Base-by-base conservation (phyloP, 2,113 vertebrate genomes). In the Callospermophilus lateralis region DNA sequence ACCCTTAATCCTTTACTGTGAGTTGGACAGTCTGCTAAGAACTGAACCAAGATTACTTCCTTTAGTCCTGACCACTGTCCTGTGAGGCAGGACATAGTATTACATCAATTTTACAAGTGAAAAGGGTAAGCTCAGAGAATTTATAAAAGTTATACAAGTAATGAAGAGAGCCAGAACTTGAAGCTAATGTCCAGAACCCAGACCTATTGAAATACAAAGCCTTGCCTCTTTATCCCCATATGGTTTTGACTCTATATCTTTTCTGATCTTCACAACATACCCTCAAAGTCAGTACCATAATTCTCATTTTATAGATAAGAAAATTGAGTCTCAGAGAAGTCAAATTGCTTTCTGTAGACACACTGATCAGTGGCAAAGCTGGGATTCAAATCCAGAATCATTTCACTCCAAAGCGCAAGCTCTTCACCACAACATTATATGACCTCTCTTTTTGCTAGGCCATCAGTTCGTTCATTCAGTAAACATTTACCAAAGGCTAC, bases 301-400 rank as follows among this genome's bases (percentile, higher is more conserved):
- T 28, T 13, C 6, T 45, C 67, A 93, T 28, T 85, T 73, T 80
- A 91, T 16, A 67, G 28, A 84, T 73, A 48, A 94, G 45, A 84
- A 90, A 84, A 80, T 3, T n/a, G 68, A 93, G 67, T 37, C 34
- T 95, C n/a, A 70, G 67, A 89, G 65, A 73, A 58, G 53, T 72
- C 48, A 90, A 74, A 73, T 89, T 37, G 45, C 42, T 89, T 83
- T 89, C 87, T 87, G 61, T 93, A 93, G 74, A 93, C 32, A 77
- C 2, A 90, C 63, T 81, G 37, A 10, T 78, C 78, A 93, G 15
- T 17, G 6, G 20, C 9, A 96, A 87, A 89, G 15, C 30, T 77
- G 65, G 84, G 84, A 61, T 87, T 93, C 80, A 65, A 94, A 94
- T 39, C 10, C 58, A 90, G 86, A 26, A 48, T 79, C 8, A n/a